Base-by-base conservation (phyloP, 2,113 vertebrate species). In the Dipodomys spectabilis region DNA sequence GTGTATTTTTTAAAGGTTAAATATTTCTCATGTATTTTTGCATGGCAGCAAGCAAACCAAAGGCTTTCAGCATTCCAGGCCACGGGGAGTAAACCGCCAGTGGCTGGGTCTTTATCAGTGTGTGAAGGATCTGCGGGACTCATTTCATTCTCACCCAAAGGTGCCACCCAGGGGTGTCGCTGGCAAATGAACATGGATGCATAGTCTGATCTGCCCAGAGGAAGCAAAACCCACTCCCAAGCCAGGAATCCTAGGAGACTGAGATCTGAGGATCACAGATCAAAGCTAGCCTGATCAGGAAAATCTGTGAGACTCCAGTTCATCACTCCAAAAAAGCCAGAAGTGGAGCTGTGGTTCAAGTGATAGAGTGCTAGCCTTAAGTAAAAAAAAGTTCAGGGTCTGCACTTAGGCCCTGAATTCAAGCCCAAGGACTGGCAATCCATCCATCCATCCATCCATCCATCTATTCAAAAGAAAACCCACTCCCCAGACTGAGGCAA, bases 1-100 rank as follows among this genome's bases (percentile, higher is more conserved):
- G 91, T 97, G 96, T 57, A 18, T 57, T 97, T 95, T 97, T 96
- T 64, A 95, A 93, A 97, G 94, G 95, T 95, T 96, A 97, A 97
- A 97, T 95, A 96, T 95, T 95, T 97, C 94, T 95, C 95, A 95
- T 92, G 90, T 82, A 96, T 82, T 96, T 96, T 94, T 90, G 82
- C 1, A 2, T 69, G 87, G 49, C 12, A 65, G 81, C 82, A 92
- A 94, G 93, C 89, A 97, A 96, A 96, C 89, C 53, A 74, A 95
- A 94, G 77, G 91, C 95, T 96, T 96, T 96, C 82, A 96, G 95
- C 93, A 88, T 96, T 96, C 91, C 84, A 73, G 77, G 69, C 91
- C 88, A 79, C 32, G 11, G 28, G 53, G 69, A 91, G 87, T 94
- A 92, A 81, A 18, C 53, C 53, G 1, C 12, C 12, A 78, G n/a